Evolutionary conservation across 1,140 invertebrate species (phyloP).

Genomic region (Eumaeus atala): DNA sequence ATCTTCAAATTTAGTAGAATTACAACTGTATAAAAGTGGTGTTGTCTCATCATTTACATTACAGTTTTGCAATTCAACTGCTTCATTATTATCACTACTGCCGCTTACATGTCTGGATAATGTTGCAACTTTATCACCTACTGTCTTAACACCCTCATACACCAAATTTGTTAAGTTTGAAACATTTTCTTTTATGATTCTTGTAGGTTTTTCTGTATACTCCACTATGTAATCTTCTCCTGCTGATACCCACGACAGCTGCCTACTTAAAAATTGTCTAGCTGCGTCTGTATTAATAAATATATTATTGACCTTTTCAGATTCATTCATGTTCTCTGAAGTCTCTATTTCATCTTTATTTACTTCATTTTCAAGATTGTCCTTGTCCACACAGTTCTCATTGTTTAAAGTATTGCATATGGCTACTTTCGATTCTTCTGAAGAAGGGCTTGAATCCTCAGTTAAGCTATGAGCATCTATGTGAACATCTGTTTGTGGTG

Average conservation of each 20-base stretch:
- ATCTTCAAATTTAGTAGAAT: slow-evolving; percentile 65
- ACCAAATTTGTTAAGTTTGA: slow-evolving; percentile 84
- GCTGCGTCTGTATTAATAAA: slow-evolving; percentile 83
- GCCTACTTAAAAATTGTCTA: slow-evolving; percentile 81
- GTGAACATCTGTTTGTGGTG: slow-evolving; percentile 64
- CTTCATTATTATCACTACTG: slow-evolving; percentile 80
- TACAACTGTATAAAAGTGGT: slow-evolving; percentile 64
- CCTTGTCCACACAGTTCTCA: slow-evolving; percentile 26
- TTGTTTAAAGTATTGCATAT: slow-evolving; percentile 43
- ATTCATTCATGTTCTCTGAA: slow-evolving; percentile 46
- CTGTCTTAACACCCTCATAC: slow-evolving; percentile 83
- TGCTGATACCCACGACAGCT: slow-evolving; percentile 82
- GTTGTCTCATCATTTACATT: slow-evolving; percentile 70
- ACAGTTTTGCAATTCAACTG: slow-evolving; percentile 72
- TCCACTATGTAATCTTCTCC: slow-evolving; percentile 80
- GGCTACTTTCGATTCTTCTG: slow-evolving; percentile 69
- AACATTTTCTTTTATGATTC: slow-evolving; percentile 82
- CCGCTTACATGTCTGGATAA: slow-evolving; percentile 83
- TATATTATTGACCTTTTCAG: slow-evolving; percentile 79
- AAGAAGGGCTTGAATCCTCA: slow-evolving; percentile 73
- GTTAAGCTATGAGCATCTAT: slow-evolving; percentile 72
- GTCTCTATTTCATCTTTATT: slow-evolving; percentile 45
- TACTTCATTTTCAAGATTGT: neutral
- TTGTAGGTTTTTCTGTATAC: slow-evolving; percentile 78
- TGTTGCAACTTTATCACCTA: slow-evolving; percentile 83